Evolutionary conservation across 2,797 vertebrate genomes (phyloP).

Genomic region (Limosa lapponica): DNA sequence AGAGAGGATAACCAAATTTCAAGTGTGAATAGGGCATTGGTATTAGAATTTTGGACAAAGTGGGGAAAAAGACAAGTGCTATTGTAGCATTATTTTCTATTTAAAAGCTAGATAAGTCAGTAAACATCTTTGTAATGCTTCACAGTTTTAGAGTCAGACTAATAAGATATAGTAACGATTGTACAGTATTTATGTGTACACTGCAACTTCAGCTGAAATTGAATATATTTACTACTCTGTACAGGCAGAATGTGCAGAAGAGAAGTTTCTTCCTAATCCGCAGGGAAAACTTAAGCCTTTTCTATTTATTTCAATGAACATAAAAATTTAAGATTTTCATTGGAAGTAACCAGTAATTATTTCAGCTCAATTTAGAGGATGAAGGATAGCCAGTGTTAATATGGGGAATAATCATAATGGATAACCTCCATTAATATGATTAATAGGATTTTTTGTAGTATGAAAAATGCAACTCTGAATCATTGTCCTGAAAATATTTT

Average conservation of each 20-base stretch:
- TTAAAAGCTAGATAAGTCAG: neutral
- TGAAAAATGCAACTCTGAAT: neutral
- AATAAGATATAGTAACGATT: neutral
- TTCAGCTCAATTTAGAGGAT: neutral
- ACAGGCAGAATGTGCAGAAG: neutral
- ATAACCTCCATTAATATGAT: neutral
- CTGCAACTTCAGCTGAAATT: neutral
- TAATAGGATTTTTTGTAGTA: neutral
- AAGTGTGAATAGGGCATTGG: conserved; percentile 37
- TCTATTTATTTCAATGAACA: neutral
- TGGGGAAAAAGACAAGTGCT: conserved; percentile 32
- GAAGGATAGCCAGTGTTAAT: neutral
- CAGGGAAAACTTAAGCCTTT: neutral
- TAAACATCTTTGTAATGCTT: conserved; percentile 28
- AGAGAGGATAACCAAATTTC: conserved; percentile 65
- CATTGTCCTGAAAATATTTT: neutral
- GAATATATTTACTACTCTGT: neutral
- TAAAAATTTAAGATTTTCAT: neutral
- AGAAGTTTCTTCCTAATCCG: neutral
- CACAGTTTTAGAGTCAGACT: neutral
- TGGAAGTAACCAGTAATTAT: neutral
- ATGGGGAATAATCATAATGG: neutral
- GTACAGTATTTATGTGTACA: neutral
- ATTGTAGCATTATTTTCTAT: conserved; percentile 1
- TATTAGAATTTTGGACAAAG: conserved; percentile 35